A percentile compares a stretch with the other conserved stretches of the same genome.
Conservation (phyloP, 2,888 invertebrate species). For the Cantharis flavilabris region DNA sequence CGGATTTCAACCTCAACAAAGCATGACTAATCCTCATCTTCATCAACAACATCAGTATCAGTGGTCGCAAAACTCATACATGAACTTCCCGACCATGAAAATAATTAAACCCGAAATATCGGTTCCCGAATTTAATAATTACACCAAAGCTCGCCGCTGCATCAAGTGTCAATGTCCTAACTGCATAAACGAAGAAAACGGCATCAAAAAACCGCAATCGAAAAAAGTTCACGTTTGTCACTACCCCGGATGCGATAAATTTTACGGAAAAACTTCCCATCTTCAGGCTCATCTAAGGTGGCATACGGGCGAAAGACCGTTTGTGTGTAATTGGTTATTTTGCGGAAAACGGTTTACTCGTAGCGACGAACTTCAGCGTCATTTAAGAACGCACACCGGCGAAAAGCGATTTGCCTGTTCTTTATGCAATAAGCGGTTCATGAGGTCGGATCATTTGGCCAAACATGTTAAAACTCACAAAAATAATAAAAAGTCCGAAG, state of each 20-base stretch:
- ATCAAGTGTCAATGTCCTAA: conserved; percentile 82
- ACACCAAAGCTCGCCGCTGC: conserved; percentile 67
- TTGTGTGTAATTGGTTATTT: conserved; percentile 85
- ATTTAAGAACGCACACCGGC: conserved; percentile 86
- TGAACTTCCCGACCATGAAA: conserved; percentile 47
- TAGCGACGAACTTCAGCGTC: conserved; percentile 89
- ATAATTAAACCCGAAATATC: conserved; percentile 56
- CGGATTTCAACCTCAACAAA: conserved; percentile 58
- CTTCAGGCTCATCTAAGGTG: conserved; percentile 67
- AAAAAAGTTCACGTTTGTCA: conserved; percentile 87
- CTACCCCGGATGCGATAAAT: conserved; percentile 83
- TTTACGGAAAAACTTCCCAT: conserved; percentile 94
- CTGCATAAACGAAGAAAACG: conserved; percentile 79
- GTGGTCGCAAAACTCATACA: conserved; percentile 59
- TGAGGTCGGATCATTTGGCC: conserved; percentile 90
- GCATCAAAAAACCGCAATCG: conserved; percentile 76
- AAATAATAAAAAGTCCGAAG: conserved; percentile 60
- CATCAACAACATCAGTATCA: conserved; percentile 57
- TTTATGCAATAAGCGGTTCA: conserved; percentile 87
- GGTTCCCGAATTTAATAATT: conserved; percentile 45
- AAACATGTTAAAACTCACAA: conserved; percentile 92
- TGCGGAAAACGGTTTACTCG: conserved; percentile 92
- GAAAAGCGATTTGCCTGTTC: conserved; percentile 88
- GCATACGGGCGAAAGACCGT: conserved; percentile 93
- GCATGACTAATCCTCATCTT: conserved; percentile 57